Evolutionary conservation across 2,113 vertebrate genomes (phyloP), one percentile per base, ranked within the genome.

Genomic region (Pterocles gutturalis): DNA sequence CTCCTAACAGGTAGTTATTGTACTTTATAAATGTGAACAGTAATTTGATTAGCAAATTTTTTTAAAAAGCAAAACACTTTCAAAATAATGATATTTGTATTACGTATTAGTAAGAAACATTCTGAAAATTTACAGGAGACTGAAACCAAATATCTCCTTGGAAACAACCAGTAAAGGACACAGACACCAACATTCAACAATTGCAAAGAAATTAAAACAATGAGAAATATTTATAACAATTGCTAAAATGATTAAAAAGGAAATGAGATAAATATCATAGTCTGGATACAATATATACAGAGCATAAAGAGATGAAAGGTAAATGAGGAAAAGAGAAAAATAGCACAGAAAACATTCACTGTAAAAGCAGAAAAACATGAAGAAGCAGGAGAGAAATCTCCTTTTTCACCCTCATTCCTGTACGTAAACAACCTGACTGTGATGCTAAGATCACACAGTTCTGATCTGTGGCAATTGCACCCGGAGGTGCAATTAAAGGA

Each of bases 161-260:
- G 87, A 96, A 96, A 96, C 93, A 57, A 92, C 7, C 41, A 80
- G 45, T 69, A 71, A 92, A 94, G 36, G 90, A 58, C 34, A 69
- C 1, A 22, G 53, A 70, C n/a, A 88, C 33, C 71, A 81, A 65
- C 7, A 64, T 72, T 34, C 95, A 96, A 86, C 10, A 75, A 49
- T 84, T 95, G 71, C 64, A 78, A 91, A 84, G 57, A 89, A 87
- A 83, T 81, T 76, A 79, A 78, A 71, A 79, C 10, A 76, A 67
- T 5, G 57, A 79, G n/a, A 31, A 87, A 95, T 90, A 77, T 94
- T 91, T 88, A 88, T 20, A 83, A 93, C 45, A 92, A 85, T 94
- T 89, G 43, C 15, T 61, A 62, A 86, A 96, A 72, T 77, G 18
- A 93, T 89, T 88, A 67, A 81, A 91, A 81, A 89, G 29, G 46